Evolutionary conservation across 2,113 vertebrate genomes (phyloP).

Genomic region (Mesembrinibis cayennensis): DNA sequence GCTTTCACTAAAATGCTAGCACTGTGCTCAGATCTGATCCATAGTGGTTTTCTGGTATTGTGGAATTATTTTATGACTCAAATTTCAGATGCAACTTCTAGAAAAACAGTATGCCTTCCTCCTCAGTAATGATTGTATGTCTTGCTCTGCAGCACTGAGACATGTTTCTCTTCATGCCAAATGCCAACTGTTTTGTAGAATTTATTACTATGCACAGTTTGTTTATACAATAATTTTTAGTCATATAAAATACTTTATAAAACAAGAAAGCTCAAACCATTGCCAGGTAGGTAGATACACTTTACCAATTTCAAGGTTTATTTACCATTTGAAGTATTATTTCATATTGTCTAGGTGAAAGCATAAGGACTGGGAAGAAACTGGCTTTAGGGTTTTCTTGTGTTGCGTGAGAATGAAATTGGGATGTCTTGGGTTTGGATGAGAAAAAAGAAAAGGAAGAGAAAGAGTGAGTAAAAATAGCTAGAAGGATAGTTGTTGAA

Average conservation of each 20-base stretch:
- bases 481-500: background rate
- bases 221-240: background rate
- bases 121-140: background rate
- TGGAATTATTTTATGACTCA: constrained; percentile 21
- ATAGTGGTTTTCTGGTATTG: background rate
- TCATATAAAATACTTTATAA: background rate
- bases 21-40: constrained; percentile 17
- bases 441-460: background rate
- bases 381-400: background rate
- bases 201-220: constrained; percentile 2
- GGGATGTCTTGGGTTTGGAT: background rate
- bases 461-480: background rate
- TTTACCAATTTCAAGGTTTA: background rate
- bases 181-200: constrained; percentile 22
- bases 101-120: background rate
- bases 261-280: background rate
- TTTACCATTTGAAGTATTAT: background rate
- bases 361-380: background rate
- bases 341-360: background rate
- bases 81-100: constrained; percentile 14
- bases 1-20: constrained; percentile 20
- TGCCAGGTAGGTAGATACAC: background rate
- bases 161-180: background rate
- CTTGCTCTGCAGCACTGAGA: background rate
- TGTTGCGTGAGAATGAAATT: background rate